Percentiles rank a stretch among this genome's conserved stretches.
These are phyloP conservation scores for Spermophilus dauricus DNA, from an alignment of 2,113 vertebrate species.

Conservation along the genomic window DNA sequence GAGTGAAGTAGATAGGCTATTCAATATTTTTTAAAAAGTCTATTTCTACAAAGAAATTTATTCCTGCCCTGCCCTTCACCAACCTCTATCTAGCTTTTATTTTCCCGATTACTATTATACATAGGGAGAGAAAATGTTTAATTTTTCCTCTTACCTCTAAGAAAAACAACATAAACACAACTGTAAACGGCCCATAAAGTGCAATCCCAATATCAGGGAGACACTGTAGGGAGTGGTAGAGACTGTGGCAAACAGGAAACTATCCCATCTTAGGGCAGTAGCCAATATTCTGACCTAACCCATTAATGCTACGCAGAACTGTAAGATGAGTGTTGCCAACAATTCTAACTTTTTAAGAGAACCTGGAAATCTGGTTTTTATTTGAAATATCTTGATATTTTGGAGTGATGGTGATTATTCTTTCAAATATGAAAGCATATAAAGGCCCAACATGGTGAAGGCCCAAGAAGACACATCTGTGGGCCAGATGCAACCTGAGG, in stretches of 20 bases:
- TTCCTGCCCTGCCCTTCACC: background rate
- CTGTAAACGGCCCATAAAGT: background rate
- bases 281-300: background rate
- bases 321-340: background rate
- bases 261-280: background rate
- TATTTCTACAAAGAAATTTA: slow-evolving; percentile 20
- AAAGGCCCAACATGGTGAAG: background rate
- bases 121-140: background rate
- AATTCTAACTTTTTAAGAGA: background rate
- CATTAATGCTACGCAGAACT: background rate
- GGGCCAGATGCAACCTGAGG: background rate
- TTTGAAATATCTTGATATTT: background rate
- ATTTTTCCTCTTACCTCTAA: background rate
- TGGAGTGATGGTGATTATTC: background rate
- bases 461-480: background rate
- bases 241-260: background rate
- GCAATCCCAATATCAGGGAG: background rate
- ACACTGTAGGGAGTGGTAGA: background rate
- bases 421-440: background rate
- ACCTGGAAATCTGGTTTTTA: background rate
- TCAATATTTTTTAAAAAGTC: background rate
- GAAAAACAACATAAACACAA: background rate
- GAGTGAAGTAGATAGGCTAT: background rate
- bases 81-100: background rate
- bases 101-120: background rate